A percentile compares a stretch with the other conserved stretches of the same genome.
phyloP scores from a whole-genome alignment of 2,888 invertebrate genomes.

The Cyclophora punctaria region DNA sequence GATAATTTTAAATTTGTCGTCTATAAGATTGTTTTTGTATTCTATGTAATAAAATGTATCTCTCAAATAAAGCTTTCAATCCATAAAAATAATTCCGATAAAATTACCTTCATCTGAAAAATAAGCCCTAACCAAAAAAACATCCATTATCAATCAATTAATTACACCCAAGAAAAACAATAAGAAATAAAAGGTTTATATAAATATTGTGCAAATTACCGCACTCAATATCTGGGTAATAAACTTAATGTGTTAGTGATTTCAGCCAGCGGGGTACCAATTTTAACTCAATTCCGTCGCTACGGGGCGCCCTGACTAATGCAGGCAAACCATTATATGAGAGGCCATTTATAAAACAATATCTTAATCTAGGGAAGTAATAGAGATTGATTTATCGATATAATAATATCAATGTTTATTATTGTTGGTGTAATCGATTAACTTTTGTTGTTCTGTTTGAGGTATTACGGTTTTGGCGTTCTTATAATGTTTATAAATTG shows the following conservation, averaged over 20 bases:
- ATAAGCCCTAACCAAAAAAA: too few relatives aligned
- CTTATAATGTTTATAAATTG: too few relatives aligned
- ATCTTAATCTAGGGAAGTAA: slow-evolving; percentile 7
- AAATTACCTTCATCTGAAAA: too few relatives aligned
- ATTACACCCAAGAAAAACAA: slow-evolving; percentile 13
- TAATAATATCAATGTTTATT: background rate
- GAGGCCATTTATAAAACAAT: slow-evolving; percentile 13
- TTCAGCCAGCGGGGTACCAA: slow-evolving; percentile 49
- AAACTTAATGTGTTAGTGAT: slow-evolving; percentile 54
- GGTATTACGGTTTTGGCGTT: too few relatives aligned
- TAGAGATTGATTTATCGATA: too few relatives aligned
- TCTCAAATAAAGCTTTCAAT: too few relatives aligned
- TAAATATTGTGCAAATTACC: slow-evolving; percentile 45
- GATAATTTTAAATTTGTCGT: too few relatives aligned
- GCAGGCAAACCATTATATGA: slow-evolving; percentile 27
- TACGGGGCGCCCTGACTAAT: slow-evolving; percentile 43
- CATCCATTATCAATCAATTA: slow-evolving; percentile 12
- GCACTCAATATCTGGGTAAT: slow-evolving; percentile 41
- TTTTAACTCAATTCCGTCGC: slow-evolving; percentile 44
- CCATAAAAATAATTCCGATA: too few relatives aligned
- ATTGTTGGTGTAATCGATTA: background rate
- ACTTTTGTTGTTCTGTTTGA: too few relatives aligned
- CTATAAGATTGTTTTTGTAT: too few relatives aligned
- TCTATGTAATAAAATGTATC: too few relatives aligned
- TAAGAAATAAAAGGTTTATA: slow-evolving; percentile 10